A percentile compares a stretch with the other conserved stretches of the same genome.
Evolutionary conservation across 2,113 vertebrate species (phyloP).

Genomic region (Ardeotis arabs): DNA sequence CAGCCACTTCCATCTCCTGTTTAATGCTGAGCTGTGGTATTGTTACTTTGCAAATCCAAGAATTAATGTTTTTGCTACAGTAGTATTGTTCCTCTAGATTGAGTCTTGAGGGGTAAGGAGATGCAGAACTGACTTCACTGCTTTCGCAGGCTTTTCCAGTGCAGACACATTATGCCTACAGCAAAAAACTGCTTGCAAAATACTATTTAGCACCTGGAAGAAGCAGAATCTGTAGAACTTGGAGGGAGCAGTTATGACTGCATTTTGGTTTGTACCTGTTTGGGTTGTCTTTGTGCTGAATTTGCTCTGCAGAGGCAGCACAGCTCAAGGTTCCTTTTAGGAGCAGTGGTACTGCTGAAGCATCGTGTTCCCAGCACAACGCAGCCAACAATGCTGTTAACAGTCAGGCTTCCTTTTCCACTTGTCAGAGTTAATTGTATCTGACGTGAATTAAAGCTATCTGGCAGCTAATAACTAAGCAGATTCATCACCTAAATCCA

Average conservation of each 20-base stretch:
- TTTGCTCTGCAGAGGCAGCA: neutral
- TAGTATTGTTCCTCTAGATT: neutral
- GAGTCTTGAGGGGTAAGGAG: neutral
- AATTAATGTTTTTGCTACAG: neutral
- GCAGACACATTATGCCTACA: neutral
- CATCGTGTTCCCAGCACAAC: rapidly evolving
- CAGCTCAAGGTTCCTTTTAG: neutral
- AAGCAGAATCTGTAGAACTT: neutral
- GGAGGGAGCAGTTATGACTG: too few species aligned
- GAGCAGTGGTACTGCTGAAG: neutral
- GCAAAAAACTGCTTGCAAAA: neutral
- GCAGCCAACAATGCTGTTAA: neutral
- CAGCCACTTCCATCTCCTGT: neutral
- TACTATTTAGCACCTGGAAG: neutral
- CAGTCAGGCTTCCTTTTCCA: neutral
- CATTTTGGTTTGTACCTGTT: neutral
- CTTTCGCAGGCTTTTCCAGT: neutral
- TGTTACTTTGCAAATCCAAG: neutral
- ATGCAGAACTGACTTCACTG: too few species aligned
- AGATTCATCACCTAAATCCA: neutral
- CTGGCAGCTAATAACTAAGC: neutral
- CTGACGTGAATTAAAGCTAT: neutral
- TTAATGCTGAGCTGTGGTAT: too few species aligned
- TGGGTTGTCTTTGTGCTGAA: too few species aligned
- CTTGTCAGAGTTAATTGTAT: neutral